Evolutionary conservation across 2,888 invertebrate genomes (phyloP), one percentile per base, ranked within the genome.

Genomic region (Diarsia brunnea): DNA sequence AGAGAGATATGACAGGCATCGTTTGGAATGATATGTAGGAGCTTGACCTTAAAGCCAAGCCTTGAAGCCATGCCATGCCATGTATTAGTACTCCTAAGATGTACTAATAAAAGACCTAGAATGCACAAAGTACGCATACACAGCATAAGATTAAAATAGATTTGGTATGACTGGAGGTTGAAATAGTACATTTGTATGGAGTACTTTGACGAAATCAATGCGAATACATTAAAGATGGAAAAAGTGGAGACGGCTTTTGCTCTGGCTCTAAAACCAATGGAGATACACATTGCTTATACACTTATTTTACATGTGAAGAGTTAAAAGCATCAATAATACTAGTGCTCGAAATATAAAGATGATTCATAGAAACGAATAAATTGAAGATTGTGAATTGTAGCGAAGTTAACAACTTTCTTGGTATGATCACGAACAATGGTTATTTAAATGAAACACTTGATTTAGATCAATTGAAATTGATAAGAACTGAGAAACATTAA

Each of bases 391-490:
- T 5, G 11, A 51, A 66, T 45, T 43, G 47, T 51, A 21, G 3
- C 24, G 27, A 66, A 5, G 14, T 73, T 82, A 69, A 84, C 24
- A 47, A 69, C 24, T 69, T 80, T 82, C 66, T 67, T 27, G 72
- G 47, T 65, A 60, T 84, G 79, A 51, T 67, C 21, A 8, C 31
- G 53, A 82, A 84, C 75, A 85, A 73, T 53, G 31, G 51, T 49
- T 55, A 45, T 51, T 69, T 66, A 53, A 69, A 70, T 58, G 43
- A 53, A 65, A 53, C 68, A 38, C 45, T 16, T 14, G 8, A 63
- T 49, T 55, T 14, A 24, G 21, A 66, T 31, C 60, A 49, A 51
- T 49, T 1, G 21, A 58, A 45, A 5, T 68, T 10, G 63, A 75
- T 73, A 84, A 69, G 58, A 70, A 66, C 21, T 27, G 38, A 60